Base-by-base conservation (phyloP, 1,140 invertebrate species). In the Nymphalis io region DNA sequence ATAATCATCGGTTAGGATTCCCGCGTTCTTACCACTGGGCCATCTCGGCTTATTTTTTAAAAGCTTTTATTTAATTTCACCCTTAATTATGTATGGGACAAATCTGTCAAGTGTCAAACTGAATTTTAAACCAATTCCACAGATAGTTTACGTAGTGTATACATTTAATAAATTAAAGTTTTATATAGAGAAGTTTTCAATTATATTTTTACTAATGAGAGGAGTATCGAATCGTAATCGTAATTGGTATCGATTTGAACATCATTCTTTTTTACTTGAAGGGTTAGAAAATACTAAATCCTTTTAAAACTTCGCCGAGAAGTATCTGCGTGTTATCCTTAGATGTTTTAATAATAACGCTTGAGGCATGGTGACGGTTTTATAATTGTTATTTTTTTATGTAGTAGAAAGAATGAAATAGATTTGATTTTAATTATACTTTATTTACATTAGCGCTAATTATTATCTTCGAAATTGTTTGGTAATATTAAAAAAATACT, bases 301-400 rank as follows among this genome's bases (percentile, higher is more conserved):
- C 20, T 12, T 13, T 53, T 12, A 53, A 20, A 51, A 21, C 0
- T 51, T 18, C 10, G 4, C 27, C 27, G 10, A 33, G 1, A 33
- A 33, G 27, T 33, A 33, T 1, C 63, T 42, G 42, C 44, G 66
- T 65, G 70, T 75, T 71, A 65, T 74, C 65, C 65, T 73, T 85
- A 88, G 80, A 70, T 74, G 72, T 81, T 75, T 72, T 73, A 72
- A 76, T 76, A 73, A 61, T 57, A 68, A 68, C 72, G 88, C 85
- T 90, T 90, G 84, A 73, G 86, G 88, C 88, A 90, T 90, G 88
- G 84, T 89, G 82, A 74, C 81, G 84, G 81, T 82, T 67, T 70
- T 62, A 33, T 21, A 18, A 46, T 39, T 61, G 20, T 61, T 18
- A 5, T 53, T 62, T 27, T 62, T 51, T 48, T 18, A 18, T 3